Evolutionary conservation across 2,888 invertebrate species (phyloP).

Genomic region (Gibbula magus): DNA sequence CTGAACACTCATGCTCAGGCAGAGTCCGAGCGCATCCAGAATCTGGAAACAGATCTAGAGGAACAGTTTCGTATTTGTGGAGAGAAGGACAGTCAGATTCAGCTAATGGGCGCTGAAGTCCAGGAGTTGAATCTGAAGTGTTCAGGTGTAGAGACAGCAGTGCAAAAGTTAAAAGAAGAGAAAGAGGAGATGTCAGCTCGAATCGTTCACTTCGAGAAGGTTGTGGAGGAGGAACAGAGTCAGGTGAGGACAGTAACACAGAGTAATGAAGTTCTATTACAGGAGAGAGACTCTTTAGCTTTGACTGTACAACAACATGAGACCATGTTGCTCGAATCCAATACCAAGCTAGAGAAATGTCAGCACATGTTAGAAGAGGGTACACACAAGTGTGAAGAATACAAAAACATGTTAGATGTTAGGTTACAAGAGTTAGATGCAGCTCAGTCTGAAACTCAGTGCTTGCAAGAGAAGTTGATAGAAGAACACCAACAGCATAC

Average conservation of each 20-base stretch:
- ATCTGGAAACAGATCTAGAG: conserved; percentile 29
- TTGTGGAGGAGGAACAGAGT: conserved; percentile 26
- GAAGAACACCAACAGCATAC: background rate
- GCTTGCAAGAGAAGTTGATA: background rate
- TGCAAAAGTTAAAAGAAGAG: conserved; percentile 40
- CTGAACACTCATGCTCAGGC: conserved; percentile 14
- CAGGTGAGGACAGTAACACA: conserved; percentile 51
- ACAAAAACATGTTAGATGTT: background rate
- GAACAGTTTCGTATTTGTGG: conserved; percentile 28
- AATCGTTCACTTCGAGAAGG: conserved; percentile 11
- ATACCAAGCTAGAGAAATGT: background rate
- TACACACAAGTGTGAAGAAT: background rate
- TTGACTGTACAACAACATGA: conserved; percentile 33
- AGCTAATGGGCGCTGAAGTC: conserved; percentile 35
- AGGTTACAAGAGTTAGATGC: background rate
- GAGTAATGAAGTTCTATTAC: conserved; percentile 46
- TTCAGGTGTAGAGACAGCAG: conserved; percentile 33
- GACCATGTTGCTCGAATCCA: background rate
- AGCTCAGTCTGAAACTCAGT: conserved; percentile 14
- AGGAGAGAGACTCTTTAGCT: conserved; percentile 42
- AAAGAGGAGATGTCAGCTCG: conserved; percentile 32
- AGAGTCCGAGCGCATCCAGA: conserved; percentile 5
- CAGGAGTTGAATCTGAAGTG: conserved; percentile 28
- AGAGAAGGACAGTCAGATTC: conserved; percentile 33
- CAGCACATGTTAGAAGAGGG: background rate